Evolutionary conservation across 2,888 invertebrate species (phyloP), one percentile per base, ranked within the genome.

Genomic region (Hirtodrosophila trivittata): DNA sequence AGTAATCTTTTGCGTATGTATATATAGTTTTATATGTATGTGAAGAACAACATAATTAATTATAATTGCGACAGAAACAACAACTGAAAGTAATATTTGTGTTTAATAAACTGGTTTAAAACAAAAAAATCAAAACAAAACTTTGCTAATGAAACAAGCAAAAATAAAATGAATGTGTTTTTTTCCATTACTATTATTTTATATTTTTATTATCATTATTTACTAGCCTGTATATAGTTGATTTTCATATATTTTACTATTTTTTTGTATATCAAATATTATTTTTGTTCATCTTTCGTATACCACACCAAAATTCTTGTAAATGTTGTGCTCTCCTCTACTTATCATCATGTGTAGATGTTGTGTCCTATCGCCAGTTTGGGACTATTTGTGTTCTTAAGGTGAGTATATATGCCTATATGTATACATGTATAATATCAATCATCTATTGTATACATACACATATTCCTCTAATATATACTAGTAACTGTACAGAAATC

Each of bases 31-130:
- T 71, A 62, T 64, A 58, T 81, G 62, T 80, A 69, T 62, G 52
- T 68, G 47, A 46, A 60, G 30, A 58, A 58, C 35, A 57, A 45
- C 54, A 57, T 62, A 57, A 74, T 74, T n/a, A n/a, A n/a, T n/a
- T n/a, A n/a, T n/a, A n/a, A n/a, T n/a, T n/a, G n/a, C n/a, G n/a
- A n/a, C n/a, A n/a, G n/a, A n/a, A n/a, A n/a, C n/a, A 69, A 67
- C 64, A 69, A 75, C 65, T 57, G 54, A 77, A 68, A 84, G 85
- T 81, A 80, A 84, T 68, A 72, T 78, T 81, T 84, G 81, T 80
- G 75, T 84, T 80, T 81, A 80, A 84, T 80, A 80, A 80, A 73
- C 70, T 74, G 70, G 51, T 75, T 70, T 66, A 66, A 54, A 55
- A 65, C 51, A 67, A 69, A 54, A 59, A 59, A 49, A 68, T 56